phyloP scores from a whole-genome alignment of 53 echinoderm and acorn worm genomes.

The Apostichopus leukothele region DNA sequence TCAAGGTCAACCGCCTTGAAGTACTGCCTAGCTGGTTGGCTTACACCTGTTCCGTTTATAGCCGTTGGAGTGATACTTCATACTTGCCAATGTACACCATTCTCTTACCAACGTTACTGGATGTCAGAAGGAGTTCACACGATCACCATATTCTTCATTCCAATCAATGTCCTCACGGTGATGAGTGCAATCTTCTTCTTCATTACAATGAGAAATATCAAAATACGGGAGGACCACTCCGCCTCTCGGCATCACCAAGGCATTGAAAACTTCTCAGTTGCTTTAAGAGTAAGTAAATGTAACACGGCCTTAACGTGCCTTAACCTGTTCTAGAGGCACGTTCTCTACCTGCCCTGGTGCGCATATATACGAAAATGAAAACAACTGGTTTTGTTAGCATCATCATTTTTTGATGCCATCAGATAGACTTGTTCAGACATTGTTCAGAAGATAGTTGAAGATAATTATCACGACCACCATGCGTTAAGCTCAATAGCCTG shows the following conservation, averaged over 20 bases:
- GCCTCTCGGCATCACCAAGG: not conserved
- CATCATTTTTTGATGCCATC: no score
- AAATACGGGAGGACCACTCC: not conserved
- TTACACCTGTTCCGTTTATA: conserved; percentile 46
- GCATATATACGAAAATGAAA: no score
- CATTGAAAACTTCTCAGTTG: conserved; percentile 1
- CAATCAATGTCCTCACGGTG: not conserved
- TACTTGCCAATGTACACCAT: conserved; percentile 42
- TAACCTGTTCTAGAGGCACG: no score
- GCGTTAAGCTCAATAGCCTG: no score
- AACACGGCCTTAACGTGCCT: no score
- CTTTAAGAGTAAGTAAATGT: conserved; percentile 23
- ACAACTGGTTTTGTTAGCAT: no score
- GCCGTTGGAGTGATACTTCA: conserved; percentile 28
- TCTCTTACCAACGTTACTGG: conserved; percentile 27
- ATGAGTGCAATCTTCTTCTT: conserved; percentile 11
- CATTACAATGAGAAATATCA: conserved; percentile 14
- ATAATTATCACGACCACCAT: no score
- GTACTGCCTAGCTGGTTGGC: conserved; percentile 45
- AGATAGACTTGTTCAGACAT: no score
- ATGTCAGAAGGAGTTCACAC: not conserved
- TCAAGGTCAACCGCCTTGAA: not conserved
- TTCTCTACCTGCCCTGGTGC: no score
- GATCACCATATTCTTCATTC: not conserved
- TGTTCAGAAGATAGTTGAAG: no score